Evolutionary conservation across 2,888 invertebrate species (phyloP).

Genomic region (Platycheirus rosarum): DNA sequence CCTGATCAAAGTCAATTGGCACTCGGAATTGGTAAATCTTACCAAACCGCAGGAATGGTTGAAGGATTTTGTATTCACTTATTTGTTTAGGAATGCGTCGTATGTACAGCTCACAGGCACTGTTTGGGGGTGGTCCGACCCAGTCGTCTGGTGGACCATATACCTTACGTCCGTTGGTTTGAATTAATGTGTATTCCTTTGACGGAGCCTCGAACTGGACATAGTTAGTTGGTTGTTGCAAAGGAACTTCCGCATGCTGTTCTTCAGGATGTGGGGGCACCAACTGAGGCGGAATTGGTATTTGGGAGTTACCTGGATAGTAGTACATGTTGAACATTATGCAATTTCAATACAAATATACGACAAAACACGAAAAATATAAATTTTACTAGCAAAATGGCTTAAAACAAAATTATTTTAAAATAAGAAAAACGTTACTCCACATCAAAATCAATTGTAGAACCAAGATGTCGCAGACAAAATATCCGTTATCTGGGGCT

Average conservation of each 20-base stretch:
- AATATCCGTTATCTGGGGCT: conserved; percentile 37
- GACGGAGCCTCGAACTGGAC: conserved; percentile 1
- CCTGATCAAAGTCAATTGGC: conserved; percentile 77
- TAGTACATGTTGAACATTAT: conserved; percentile 12
- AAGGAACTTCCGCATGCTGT: conserved; percentile 1
- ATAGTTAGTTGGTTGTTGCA: background rate
- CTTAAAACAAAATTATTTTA: background rate
- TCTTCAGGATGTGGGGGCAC: conserved; percentile 1
- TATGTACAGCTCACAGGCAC: conserved; percentile 77
- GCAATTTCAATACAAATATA: background rate
- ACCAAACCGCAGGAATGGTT: conserved; percentile 78
- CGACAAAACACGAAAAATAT: background rate
- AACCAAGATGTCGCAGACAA: conserved; percentile 10
- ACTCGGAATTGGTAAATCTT: conserved; percentile 78
- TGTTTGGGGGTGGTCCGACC: conserved; percentile 77
- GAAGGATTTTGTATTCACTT: conserved; percentile 75
- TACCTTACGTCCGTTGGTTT: conserved; percentile 77
- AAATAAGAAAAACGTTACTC: conserved; percentile 3
- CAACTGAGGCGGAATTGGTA: background rate
- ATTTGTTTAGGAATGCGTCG: conserved; percentile 77
- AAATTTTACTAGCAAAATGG: background rate
- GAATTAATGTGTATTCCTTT: conserved; percentile 73
- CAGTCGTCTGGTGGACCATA: conserved; percentile 77
- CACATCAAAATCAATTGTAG: background rate
- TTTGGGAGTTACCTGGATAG: background rate